Conservation (phyloP, 2,888 invertebrate species). For the Adela reaumurella region DNA sequence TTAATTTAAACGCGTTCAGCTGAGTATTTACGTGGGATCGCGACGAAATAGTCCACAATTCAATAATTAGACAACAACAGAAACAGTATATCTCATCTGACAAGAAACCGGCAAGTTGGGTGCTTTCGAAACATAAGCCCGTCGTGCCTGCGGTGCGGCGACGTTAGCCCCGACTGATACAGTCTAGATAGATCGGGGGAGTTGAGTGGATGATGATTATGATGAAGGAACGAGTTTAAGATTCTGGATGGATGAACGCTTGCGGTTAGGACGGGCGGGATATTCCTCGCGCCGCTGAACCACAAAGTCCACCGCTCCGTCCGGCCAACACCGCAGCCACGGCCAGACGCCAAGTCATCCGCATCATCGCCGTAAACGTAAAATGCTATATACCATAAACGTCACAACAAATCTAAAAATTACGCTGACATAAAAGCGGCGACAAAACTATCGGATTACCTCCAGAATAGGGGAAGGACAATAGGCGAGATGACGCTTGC, state of each 20-base stretch:
- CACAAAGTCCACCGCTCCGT: slow-evolving; percentile 34
- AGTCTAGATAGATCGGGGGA: neutral
- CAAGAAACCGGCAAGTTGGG: neutral
- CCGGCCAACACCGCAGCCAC: slow-evolving; percentile 14
- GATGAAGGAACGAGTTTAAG: neutral
- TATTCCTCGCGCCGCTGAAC: slow-evolving; percentile 14
- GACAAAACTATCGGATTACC: slow-evolving; percentile 24
- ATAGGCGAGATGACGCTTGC: slow-evolving; percentile 26
- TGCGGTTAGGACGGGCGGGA: neutral
- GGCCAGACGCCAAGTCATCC: slow-evolving; percentile 11
- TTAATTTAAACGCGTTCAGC: too few species aligned
- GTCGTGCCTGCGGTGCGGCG: neutral
- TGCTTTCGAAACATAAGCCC: neutral
- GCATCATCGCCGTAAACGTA: neutral
- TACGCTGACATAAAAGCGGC: neutral
- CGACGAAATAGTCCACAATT: too few species aligned
- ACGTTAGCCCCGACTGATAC: neutral
- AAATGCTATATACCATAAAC: neutral
- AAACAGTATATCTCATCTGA: neutral
- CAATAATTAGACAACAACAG: neutral
- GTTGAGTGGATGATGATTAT: neutral
- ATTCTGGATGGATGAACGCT: neutral
- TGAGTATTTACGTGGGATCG: too few species aligned
- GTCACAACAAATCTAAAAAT: neutral
- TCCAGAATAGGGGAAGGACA: slow-evolving; percentile 28